A percentile compares a stretch with the other conserved stretches of the same genome.
Conservation (phyloP, 2,113 vertebrate genomes). For the Uropsilus gracilis region DNA sequence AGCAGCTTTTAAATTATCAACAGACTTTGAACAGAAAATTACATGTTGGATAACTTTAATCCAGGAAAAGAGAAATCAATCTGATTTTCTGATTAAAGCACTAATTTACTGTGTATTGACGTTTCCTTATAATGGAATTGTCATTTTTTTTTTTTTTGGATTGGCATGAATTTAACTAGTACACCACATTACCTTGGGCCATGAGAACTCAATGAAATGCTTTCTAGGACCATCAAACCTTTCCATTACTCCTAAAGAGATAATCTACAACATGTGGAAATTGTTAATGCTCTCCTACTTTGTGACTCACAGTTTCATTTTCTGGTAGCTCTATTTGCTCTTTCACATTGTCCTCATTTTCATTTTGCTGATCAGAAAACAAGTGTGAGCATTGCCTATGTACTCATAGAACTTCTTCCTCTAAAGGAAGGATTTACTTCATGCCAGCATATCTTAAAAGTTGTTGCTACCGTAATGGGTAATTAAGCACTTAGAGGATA, state of each 20-base stretch:
- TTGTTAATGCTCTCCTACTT: neutral
- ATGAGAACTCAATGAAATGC: neutral
- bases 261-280: neutral
- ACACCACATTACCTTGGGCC: neutral
- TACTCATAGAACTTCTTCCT: neutral
- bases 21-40: neutral
- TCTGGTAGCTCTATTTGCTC: neutral
- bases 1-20: slow-evolving; percentile 4
- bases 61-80: neutral
- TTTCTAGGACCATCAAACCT: neutral
- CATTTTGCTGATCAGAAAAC: neutral
- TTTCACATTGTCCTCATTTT: neutral
- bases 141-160: neutral
- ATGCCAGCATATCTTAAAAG: neutral
- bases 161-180: neutral
- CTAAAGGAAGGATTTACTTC: slow-evolving; percentile 20
- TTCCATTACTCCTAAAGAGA: neutral
- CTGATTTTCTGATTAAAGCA: neutral
- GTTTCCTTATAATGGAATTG: neutral
- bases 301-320: neutral
- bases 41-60: slow-evolving; percentile 13
- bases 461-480: neutral
- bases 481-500: neutral
- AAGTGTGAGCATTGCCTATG: neutral
- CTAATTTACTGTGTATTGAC: neutral